A percentile compares a stretch with the other conserved stretches of the same genome.
These are phyloP conservation scores for Danio albolineatus DNA, from an alignment of 2,797 vertebrate species.

Conservation along the genomic window DNA sequence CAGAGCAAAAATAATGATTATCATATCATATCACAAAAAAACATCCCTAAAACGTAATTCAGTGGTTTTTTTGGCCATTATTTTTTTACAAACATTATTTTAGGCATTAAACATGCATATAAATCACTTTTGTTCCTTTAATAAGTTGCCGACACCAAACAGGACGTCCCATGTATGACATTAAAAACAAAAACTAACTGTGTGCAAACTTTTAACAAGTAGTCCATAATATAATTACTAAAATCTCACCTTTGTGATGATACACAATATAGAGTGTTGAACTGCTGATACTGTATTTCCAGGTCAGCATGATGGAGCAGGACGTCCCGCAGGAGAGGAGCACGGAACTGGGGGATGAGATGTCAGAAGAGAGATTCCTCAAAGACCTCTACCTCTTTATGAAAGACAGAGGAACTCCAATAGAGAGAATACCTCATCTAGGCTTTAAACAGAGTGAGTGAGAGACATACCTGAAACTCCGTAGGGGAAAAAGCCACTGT, in stretches of 20 bases:
- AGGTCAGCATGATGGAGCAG: slow-evolving; percentile 65
- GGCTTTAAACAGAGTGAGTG: slow-evolving; percentile 83
- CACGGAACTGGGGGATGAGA: slow-evolving; percentile 52
- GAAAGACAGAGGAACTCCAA: slow-evolving; percentile 78
- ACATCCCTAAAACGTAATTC: too few species aligned
- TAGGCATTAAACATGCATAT: too few species aligned
- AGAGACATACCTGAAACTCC: background rate
- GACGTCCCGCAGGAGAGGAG: slow-evolving; percentile 49
- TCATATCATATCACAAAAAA: too few species aligned
- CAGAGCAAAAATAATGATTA: too few species aligned
- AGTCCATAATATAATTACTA: too few species aligned
- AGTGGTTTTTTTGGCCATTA: too few species aligned
- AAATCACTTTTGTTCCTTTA: too few species aligned
- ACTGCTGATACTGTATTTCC: background rate
- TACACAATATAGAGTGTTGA: background rate
- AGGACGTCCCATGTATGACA: too few species aligned
- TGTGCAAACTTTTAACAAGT: too few species aligned
- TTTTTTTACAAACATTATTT: too few species aligned
- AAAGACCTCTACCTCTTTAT: slow-evolving; percentile 80
- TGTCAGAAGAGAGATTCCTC: slow-evolving; percentile 75
- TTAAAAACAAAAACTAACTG: too few species aligned
- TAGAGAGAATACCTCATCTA: slow-evolving; percentile 82
- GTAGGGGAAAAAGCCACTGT: background rate
- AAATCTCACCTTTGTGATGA: background rate
- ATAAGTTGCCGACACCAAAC: too few species aligned